Conservation (phyloP, 2,888 invertebrate genomes). For the Andricus quercusramuli region DNA sequence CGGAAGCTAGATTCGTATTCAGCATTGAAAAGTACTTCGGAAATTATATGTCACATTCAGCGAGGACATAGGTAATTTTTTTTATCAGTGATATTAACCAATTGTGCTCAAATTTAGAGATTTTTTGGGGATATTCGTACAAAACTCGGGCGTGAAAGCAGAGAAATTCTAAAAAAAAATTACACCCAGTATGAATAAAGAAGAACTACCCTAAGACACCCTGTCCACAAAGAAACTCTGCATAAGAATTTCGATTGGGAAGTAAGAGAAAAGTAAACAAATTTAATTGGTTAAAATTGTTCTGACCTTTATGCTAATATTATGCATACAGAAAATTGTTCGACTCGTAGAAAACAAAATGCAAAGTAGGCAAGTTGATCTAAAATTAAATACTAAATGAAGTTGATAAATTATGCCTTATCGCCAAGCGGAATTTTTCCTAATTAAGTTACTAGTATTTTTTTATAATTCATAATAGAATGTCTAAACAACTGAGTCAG, state of each 20-base stretch:
- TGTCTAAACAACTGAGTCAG: not conserved
- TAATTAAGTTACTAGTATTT: not conserved
- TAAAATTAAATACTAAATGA: constrained; percentile 2
- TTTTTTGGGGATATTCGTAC: no score
- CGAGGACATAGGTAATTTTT: no score
- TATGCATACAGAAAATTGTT: not conserved
- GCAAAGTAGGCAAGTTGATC: constrained; percentile 1
- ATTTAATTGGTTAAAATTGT: not conserved
- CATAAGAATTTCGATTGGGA: not conserved
- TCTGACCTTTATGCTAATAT: constrained; percentile 17
- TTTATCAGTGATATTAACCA: no score
- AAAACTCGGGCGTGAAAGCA: no score
- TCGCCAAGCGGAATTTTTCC: not conserved
- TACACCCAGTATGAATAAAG: no score
- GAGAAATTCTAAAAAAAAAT: no score
- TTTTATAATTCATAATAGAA: not conserved
- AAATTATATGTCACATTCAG: no score
- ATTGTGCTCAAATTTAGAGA: no score
- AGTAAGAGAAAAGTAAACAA: not conserved
- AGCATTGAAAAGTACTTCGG: no score
- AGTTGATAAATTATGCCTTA: not conserved
- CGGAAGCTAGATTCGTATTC: no score
- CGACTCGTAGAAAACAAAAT: not conserved
- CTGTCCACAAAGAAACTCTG: no score
- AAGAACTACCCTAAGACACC: no score